A percentile compares a stretch with the other conserved stretches of the same genome.
phyloP scores from a whole-genome alignment of 2,113 vertebrate genomes.

The Hylia prasina region DNA sequence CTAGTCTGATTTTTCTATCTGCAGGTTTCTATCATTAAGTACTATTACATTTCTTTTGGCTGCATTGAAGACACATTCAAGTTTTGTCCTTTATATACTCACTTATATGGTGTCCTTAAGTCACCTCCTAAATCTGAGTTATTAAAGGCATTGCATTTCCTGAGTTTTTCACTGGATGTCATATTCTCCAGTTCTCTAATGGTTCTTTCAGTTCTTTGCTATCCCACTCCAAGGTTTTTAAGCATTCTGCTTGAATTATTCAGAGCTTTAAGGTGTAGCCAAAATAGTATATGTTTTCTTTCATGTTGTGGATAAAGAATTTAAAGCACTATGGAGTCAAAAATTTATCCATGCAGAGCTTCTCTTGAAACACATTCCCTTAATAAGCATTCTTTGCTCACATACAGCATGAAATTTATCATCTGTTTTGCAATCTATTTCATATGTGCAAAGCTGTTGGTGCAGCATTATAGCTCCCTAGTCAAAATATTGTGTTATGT shows the following conservation, averaged over 20 bases:
- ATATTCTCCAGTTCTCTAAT: not conserved
- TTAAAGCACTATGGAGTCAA: not conserved
- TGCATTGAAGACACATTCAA: not conserved
- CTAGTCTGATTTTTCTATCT: not conserved
- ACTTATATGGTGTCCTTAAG: not conserved
- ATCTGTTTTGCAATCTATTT: not conserved
- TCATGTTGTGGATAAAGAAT: not conserved
- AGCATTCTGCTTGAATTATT: not conserved
- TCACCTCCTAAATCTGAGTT: slow-evolving; percentile 18
- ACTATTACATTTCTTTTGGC: not conserved
- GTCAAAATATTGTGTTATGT: not conserved
- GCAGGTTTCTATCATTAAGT: not conserved
- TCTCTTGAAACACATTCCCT: not conserved
- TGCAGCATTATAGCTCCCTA: not conserved
- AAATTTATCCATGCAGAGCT: not conserved
- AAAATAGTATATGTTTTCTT: not conserved
- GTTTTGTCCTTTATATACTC: not conserved
- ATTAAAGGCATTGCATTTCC: not conserved
- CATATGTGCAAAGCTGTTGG: not conserved
- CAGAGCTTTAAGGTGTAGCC: not conserved
- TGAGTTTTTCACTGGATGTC: not conserved
- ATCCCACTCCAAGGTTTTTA: not conserved
- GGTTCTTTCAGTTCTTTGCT: slow-evolving; percentile 4
- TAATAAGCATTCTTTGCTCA: not conserved
- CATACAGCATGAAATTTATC: not conserved